Evolutionary conservation across 2,797 vertebrate genomes (phyloP), one percentile per base, ranked within the genome.

Genomic region (Eulemur rubriventer): DNA sequence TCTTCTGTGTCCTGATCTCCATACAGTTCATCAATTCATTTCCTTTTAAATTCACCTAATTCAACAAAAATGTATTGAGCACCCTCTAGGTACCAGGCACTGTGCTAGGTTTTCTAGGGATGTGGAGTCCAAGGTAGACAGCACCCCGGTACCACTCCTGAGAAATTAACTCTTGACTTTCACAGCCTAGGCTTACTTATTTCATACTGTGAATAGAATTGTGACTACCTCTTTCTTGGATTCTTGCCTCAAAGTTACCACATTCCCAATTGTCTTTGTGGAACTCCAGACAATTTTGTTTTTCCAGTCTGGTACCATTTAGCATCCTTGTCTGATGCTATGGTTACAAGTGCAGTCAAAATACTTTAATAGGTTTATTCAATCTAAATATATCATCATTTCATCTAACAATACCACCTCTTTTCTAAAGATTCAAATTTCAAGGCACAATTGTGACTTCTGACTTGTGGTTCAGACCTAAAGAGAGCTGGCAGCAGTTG

Each of bases 371-470:
- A 81, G 9, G 48, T 67, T 33, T 55, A 26, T 72, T 86, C 46
- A 78, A 4, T 46, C 30, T 82, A 63, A 89, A 48, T 91, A 46
- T 43, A 52, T 28, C 20, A 79, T 41, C 13, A 67, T 57, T 81
- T 95, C 28, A 65, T 76, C 38, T n/a, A 12, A 4, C 4, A 63
- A 3, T 41, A 70, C 12, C 18, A 43, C 9, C 11, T 50, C 18
- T 87, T 82, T 55, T 35, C 76, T 79, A 84, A 33, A 78, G 10
- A 69, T 24, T 73, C 50, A 55, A 48, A 79, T 87, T 94, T 94
- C 57, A 89, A 35, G 43, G 22, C 30, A 84, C 4, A 65, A 12
- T 26, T 93, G 50, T 69, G 65, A 41, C 38, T 79, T 87, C 59
- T 61, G 59, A 55, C 33, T 78, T 11, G 18, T 86, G 10, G 59